Conservation (phyloP, 2,113 vertebrate species). For the Amia ocellicauda region DNA sequence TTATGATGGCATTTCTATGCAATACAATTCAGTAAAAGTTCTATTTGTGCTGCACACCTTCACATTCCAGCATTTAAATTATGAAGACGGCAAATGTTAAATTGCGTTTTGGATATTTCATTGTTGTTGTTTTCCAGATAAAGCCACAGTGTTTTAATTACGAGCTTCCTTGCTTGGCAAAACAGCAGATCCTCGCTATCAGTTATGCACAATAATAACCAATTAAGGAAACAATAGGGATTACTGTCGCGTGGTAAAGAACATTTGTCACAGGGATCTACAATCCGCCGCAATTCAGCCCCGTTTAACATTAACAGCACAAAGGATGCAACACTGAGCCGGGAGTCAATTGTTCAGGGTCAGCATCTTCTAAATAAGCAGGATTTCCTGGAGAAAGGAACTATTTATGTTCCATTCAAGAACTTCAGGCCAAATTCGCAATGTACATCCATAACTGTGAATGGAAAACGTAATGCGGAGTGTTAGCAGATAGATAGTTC, state of each 20-base stretch:
- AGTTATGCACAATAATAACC: slow-evolving; percentile 41
- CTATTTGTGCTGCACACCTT: background rate
- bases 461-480: no score
- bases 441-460: no score
- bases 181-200: slow-evolving; percentile 30
- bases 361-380: no score
- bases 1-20: no score
- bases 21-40: no score
- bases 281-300: no score
- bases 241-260: slow-evolving; percentile 36
- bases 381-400: no score
- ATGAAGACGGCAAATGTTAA: slow-evolving; percentile 20
- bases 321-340: background rate
- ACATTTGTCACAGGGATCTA: slow-evolving; percentile 39
- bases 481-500: no score
- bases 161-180: slow-evolving; percentile 28
- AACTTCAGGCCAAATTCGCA: no score
- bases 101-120: slow-evolving; percentile 1
- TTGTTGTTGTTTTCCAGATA: slow-evolving; percentile 18
- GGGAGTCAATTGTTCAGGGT: no score
- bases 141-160: slow-evolving; percentile 34
- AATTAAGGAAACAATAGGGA: slow-evolving; percentile 36
- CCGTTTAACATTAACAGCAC: slow-evolving; percentile 7
- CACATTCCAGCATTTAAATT: background rate
- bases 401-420: no score